phyloP scores from a whole-genome alignment of 2,888 invertebrate genomes.

The Tetrapedia diversipes region DNA sequence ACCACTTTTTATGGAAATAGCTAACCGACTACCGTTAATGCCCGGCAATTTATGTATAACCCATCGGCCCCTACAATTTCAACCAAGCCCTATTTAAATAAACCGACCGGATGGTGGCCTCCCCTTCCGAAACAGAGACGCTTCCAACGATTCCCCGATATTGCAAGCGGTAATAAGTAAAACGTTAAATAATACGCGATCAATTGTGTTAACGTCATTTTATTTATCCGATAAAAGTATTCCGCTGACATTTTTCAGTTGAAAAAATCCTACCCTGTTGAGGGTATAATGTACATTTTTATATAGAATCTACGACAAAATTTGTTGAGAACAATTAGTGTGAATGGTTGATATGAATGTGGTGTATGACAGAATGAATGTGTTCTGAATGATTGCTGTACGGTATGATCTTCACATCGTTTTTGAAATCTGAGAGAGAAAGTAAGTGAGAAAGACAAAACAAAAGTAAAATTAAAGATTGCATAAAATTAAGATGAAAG shows the following conservation, averaged over 20 bases:
- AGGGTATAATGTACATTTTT: no score
- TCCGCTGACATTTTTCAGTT: not conserved
- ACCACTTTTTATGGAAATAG: slow-evolving; percentile 18
- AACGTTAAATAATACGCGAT: not conserved
- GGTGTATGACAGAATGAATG: no score
- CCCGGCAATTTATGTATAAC: slow-evolving; percentile 17
- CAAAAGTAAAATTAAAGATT: no score
- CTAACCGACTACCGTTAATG: slow-evolving; percentile 17
- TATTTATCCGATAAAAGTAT: not conserved
- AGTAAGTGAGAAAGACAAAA: no score
- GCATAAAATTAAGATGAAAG: no score
- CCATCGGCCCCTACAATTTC: slow-evolving; percentile 13
- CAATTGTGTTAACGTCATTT: not conserved
- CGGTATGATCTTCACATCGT: no score
- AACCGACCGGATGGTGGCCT: not conserved
- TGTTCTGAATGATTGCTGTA: no score
- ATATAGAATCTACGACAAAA: no score
- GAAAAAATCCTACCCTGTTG: no score
- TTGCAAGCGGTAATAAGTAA: not conserved
- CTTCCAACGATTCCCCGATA: slow-evolving; percentile 9
- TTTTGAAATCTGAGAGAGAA: no score
- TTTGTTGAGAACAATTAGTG: no score
- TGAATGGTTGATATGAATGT: no score
- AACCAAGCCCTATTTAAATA: slow-evolving; percentile 20
- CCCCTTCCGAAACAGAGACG: slow-evolving; percentile 20